Conservation (phyloP, 2,113 vertebrate genomes). For the Pogonocichla stellata region DNA sequence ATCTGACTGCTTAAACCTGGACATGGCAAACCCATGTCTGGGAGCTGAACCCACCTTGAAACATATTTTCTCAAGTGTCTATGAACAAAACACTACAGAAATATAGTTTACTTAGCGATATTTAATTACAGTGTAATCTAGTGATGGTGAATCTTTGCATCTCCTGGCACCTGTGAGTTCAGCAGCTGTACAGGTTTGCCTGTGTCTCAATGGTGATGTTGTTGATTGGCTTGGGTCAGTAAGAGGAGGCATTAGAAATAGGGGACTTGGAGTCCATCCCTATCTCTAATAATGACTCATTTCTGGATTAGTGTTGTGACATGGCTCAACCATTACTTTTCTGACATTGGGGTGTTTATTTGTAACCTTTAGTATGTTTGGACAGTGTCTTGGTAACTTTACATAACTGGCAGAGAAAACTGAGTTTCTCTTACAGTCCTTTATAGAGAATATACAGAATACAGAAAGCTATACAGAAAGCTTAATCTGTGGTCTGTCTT, state of each 20-base stretch:
- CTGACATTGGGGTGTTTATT: neutral
- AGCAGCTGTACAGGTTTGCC: neutral
- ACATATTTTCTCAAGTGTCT: neutral
- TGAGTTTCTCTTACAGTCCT: neutral
- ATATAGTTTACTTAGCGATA: neutral
- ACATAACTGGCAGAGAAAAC: rapidly evolving
- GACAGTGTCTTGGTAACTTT: neutral
- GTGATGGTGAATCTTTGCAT: neutral
- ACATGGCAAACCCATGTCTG: neutral
- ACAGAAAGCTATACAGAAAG: neutral
- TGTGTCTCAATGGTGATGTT: neutral
- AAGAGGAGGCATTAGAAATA: neutral
- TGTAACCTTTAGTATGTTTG: neutral
- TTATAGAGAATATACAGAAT: neutral
- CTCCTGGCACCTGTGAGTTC: neutral
- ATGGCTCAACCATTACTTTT: neutral
- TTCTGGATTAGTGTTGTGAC: neutral
- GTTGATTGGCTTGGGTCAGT: neutral
- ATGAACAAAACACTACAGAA: neutral
- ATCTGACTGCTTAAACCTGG: neutral
- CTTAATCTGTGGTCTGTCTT: neutral
- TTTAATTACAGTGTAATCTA: neutral
- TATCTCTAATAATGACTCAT: neutral
- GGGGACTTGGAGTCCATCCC: neutral
- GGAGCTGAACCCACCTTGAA: neutral